These are phyloP conservation scores for Platycheirus rosarum DNA, from an alignment of 2,888 invertebrate species.

Conservation along the genomic window DNA sequence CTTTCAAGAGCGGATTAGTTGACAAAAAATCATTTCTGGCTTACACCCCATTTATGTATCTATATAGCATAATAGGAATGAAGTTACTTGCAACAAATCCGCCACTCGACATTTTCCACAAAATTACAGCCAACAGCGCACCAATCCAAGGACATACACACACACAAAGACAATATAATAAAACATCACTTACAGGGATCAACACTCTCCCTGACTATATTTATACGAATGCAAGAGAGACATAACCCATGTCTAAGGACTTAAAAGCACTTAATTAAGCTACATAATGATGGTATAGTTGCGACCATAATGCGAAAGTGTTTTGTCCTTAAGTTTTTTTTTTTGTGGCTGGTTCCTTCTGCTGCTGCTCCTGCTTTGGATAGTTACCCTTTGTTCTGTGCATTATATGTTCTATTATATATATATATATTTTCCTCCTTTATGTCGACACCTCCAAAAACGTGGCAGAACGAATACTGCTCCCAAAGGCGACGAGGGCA, in stretches of 20 bases:
- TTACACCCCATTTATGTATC: constrained; percentile 22
- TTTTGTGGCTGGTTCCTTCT: constrained; percentile 30
- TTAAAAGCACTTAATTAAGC: constrained; percentile 74
- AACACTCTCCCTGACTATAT: constrained; percentile 47
- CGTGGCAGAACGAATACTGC: constrained; percentile 16
- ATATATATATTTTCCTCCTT: constrained; percentile 31
- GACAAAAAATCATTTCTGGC: constrained; percentile 53
- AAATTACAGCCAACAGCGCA: constrained; percentile 45
- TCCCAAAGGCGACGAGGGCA: constrained; percentile 60
- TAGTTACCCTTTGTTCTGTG: constrained; percentile 41
- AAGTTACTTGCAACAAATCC: constrained; percentile 24
- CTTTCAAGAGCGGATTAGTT: constrained; percentile 60
- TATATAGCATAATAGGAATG: not conserved
- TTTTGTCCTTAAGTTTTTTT: constrained; percentile 48
- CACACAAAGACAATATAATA: constrained; percentile 24
- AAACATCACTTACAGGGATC: constrained; percentile 60
- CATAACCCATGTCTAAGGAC: constrained; percentile 70
- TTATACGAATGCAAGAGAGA: constrained; percentile 43
- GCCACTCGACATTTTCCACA: constrained; percentile 54
- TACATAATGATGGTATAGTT: constrained; percentile 73
- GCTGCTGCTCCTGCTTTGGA: constrained; percentile 4
- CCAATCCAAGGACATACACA: constrained; percentile 26
- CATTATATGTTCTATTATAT: constrained; percentile 14
- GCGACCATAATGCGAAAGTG: constrained; percentile 72
- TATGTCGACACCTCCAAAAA: constrained; percentile 56